Evolutionary conservation across 2,113 vertebrate genomes (phyloP), one percentile per base, ranked within the genome.

Genomic region (Gavia stellata): DNA sequence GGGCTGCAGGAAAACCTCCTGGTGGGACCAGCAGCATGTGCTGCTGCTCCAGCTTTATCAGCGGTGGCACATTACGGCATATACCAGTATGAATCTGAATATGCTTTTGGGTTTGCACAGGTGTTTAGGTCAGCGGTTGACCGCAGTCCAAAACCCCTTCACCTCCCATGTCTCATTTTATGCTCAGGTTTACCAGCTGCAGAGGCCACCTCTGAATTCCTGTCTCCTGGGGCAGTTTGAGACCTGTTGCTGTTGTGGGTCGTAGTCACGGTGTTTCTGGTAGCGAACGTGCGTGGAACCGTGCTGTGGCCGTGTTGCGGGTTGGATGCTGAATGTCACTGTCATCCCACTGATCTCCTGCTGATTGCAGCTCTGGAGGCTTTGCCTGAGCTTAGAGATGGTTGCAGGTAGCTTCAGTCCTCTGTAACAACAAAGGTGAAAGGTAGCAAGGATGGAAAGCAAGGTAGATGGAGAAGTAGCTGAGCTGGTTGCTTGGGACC

Each of bases 21-120:
- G 7, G 56, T 47, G 31, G 44, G 23, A 40, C 36, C 0, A 0
- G 50, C 67, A 56, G 44, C 1, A 0, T 24, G 9, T 73, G 62
- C 65, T 78, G 40, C 83, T 71, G 62, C 63, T 91, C 31, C 42
- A n/a, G 52, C 17, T 65, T 55, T 84, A 4, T 56, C 77, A 83
- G 72, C 14, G 1, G 31, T 40, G 31, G 19, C 59, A 8, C 1
- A 0, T 53, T 26, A 20, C 0, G 3, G 29, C 15, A 16, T 20
- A 9, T 7, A 14, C 10, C 25, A 12, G 28, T 58, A 24, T 66
- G 65, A 84, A 78, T 66, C 47, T 15, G 14, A 14, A 16, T n/a
- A 7, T 0, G 2, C 5, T 18, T 73, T 81, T 14, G 33, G 47
- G 42, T 45, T 94, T 74, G 63, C 36, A 16, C 59, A 74, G 77